These are phyloP conservation scores for Egretta garzetta DNA, from an alignment of 2,113 vertebrate species.

Conservation along the genomic window DNA sequence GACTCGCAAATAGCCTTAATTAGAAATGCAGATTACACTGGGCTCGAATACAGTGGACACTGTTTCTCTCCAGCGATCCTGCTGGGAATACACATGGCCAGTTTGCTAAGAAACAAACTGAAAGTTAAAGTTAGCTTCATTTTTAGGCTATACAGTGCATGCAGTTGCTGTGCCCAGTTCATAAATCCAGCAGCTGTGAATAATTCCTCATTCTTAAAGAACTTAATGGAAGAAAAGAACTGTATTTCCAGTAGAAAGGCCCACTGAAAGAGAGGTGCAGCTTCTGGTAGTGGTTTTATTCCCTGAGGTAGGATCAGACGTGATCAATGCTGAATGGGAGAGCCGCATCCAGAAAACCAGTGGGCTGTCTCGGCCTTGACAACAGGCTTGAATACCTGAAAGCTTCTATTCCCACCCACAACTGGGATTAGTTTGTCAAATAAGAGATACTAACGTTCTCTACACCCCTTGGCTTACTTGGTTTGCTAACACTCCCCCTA, in stretches of 20 bases:
- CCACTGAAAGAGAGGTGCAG: background rate
- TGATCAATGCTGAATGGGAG: background rate
- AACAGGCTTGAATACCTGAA: background rate
- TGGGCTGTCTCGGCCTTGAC: background rate
- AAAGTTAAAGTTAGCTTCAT: background rate
- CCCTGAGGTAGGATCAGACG: background rate
- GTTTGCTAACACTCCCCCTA: background rate
- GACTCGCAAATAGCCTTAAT: slow-evolving; percentile 39
- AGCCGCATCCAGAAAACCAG: background rate
- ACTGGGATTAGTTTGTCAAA: background rate
- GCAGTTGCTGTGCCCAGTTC: background rate
- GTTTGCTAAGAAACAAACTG: background rate
- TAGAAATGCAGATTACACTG: slow-evolving; percentile 62
- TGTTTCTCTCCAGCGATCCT: background rate
- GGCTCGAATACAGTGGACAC: slow-evolving; percentile 13
- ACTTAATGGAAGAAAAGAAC: background rate
- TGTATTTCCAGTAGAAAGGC: background rate
- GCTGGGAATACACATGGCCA: background rate
- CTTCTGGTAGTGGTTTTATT: background rate
- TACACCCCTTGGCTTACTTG: background rate
- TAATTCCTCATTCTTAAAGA: slow-evolving; percentile 13
- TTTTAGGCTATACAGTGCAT: background rate
- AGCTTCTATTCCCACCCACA: background rate
- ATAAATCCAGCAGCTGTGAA: background rate
- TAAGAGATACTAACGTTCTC: background rate